Base-by-base conservation (phyloP, 1,140 invertebrate genomes). In the Mizuhopecten yessoensis region DNA sequence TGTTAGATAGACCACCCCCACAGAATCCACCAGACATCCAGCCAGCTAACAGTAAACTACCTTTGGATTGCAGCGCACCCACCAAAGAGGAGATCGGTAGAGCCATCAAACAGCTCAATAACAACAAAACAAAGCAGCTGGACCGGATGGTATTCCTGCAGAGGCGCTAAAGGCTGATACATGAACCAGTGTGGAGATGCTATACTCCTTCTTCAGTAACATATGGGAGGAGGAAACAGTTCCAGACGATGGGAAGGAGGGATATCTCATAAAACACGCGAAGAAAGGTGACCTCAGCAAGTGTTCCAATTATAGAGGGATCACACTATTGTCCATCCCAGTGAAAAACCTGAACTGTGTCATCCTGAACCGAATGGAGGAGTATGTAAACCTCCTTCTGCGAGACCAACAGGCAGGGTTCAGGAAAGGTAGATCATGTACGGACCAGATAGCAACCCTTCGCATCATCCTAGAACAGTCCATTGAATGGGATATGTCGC, bases 381-480 rank as follows among this genome's bases (percentile, higher is more conserved):
- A 7, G 45, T 89, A 87, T n/a, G 34, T 92, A 34, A 88, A 93
- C 39, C 86, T 42, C 15, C 87, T 86, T 42, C 86, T 92, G 15
- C 87, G 90, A 87, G 39, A 91, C n/a, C 34, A 93, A 88, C 90
- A 93, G 33, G 87, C 91, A 90, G 91, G 90, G 1, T 93, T 92
- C 87, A 1, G 89, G 13, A n/a, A 42, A 42, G 88, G 92, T 34
- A 89, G 88, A 86, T 92, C 92, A 87, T 93, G 94, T 34, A 92
- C 91, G 33, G 90, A 93, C 92, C 94, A 94, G 86, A 93, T 93
- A 39, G 90, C 92, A 7, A 94, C 91, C 11, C 87, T 93, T 29
- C 49, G 91, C 7, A 92, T 94, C 23, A 93, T 93, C 90, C 86
- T 94, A 11, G 92, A 95, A 87, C 94, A 95, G 88, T 93, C 90